Percentiles rank a stretch among this genome's conserved stretches.
These are phyloP conservation scores for Musca domestica DNA, from an alignment of 1,140 invertebrate genomes.

Conservation along the genomic window DNA sequence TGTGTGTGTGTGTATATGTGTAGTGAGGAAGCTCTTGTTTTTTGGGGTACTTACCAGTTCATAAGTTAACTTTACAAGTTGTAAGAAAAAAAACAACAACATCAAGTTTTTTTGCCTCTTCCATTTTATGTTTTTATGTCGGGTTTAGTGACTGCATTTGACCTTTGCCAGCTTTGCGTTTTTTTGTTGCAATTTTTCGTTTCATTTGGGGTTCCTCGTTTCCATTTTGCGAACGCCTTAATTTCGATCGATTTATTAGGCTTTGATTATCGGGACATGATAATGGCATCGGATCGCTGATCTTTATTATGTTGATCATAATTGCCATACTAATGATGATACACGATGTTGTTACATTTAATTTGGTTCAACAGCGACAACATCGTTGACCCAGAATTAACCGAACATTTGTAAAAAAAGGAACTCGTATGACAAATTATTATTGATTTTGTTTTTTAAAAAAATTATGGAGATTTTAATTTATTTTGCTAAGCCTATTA, in stretches of 20 bases:
- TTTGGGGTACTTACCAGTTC: no score
- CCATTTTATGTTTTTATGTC: not conserved
- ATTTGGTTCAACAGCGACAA: not conserved
- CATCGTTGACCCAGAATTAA: conserved; percentile 1
- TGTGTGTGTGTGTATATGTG: no score
- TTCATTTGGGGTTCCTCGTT: not conserved
- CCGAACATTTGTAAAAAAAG: not conserved
- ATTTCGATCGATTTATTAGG: conserved; percentile 2
- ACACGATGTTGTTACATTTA: not conserved
- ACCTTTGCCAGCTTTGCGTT: conserved; percentile 42
- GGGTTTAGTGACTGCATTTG: conserved; percentile 42
- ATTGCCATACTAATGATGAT: not conserved
- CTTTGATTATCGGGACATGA: not conserved
- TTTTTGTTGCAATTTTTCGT: not conserved
- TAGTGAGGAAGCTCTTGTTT: no score
- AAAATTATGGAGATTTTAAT: no score
- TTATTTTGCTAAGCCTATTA: no score
- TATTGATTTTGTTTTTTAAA: no score
- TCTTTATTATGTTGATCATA: not conserved
- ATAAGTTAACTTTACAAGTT: no score
- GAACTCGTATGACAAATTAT: no score
- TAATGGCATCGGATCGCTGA: not conserved
- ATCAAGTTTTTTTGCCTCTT: no score
- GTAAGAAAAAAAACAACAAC: no score
- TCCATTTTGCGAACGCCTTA: not conserved